Evolutionary conservation across 2,113 vertebrate genomes (phyloP).

Genomic region (Pomatorhinus ruficollis): DNA sequence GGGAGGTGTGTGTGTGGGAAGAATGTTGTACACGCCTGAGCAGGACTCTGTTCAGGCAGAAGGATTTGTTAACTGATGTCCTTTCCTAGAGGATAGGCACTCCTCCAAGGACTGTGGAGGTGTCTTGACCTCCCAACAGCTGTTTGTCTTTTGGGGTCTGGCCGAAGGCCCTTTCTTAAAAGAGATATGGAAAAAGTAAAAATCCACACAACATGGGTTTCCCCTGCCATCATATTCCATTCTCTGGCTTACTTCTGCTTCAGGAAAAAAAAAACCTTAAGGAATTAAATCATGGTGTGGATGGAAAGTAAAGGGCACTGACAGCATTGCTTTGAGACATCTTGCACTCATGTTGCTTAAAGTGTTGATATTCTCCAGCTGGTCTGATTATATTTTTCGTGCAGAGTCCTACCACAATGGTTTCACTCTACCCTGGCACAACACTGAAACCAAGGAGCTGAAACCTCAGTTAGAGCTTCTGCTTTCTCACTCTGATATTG

Average conservation of each 20-base stretch:
- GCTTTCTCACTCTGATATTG: constrained; percentile 68
- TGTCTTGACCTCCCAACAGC: background rate
- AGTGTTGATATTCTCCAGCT: background rate
- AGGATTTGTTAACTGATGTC: background rate
- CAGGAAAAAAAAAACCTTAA: background rate
- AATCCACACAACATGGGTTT: background rate
- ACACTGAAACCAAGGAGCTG: constrained; percentile 57
- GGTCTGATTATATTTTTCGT: background rate
- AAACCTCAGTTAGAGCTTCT: constrained; percentile 70
- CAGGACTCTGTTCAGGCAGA: background rate
- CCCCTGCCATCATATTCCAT: background rate
- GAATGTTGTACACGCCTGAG: background rate
- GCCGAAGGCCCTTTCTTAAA: background rate
- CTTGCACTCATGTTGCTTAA: background rate
- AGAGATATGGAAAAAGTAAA: background rate
- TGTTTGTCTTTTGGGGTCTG: background rate
- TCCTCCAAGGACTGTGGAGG: background rate
- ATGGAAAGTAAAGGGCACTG: background rate
- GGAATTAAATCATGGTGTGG: background rate
- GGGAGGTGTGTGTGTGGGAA: background rate
- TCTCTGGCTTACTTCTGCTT: background rate
- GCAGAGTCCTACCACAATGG: background rate
- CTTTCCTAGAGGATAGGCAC: background rate
- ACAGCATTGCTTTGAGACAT: background rate
- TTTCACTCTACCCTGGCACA: constrained; percentile 43